Base-by-base conservation (phyloP, 2,113 vertebrate species). In the Lonchura striata region DNA sequence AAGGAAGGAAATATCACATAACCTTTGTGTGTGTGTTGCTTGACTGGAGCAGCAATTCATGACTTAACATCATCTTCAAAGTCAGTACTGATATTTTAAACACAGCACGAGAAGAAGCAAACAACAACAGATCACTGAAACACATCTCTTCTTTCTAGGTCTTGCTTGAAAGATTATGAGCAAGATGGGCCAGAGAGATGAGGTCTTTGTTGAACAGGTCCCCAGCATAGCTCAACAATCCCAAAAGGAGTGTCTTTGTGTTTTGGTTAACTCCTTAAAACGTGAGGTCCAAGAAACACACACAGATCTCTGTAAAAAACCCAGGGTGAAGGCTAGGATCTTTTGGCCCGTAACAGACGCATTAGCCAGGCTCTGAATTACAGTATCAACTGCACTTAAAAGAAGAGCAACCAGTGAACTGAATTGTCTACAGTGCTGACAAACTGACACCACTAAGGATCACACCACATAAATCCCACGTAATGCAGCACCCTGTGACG, bases 281-380 rank as follows among this genome's bases (percentile, higher is more conserved):
- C 7, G 75, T 19, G 33, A 70, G 13, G 9, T n/a, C 21, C 24
- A 87, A 84, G 37, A 71, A 52, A 78, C 9, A 44, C 28, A 49
- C 15, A 68, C 0, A 54, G 12, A 23, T 46, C 35, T 59, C 42
- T 27, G 11, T 25, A 59, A 22, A 53, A 47, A 65, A 49, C 2
- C 4, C 28, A 66, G 1, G 10, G 15, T 24, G 24, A 88, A 79
- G 24, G 22, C 4, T 8, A 9, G 13, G 9, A 71, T 77, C 37
- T 75, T 75, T 19, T 61, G 10, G 42, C 28, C 54, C 0, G 0
- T 6, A 66, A 65, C 0, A 2, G 21, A 53, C 39, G 24, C 13
- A 49, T 57, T n/a, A 63, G 8, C 12, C 28, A 49, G 13, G 23
- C 23, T 86, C 23, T 18, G 20, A 54, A 72, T 20, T 52, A 64